Percentiles rank a stretch among this genome's conserved stretches.
Conservation (phyloP, 1,140 invertebrate species). For the Tetragnatha versicolor region DNA sequence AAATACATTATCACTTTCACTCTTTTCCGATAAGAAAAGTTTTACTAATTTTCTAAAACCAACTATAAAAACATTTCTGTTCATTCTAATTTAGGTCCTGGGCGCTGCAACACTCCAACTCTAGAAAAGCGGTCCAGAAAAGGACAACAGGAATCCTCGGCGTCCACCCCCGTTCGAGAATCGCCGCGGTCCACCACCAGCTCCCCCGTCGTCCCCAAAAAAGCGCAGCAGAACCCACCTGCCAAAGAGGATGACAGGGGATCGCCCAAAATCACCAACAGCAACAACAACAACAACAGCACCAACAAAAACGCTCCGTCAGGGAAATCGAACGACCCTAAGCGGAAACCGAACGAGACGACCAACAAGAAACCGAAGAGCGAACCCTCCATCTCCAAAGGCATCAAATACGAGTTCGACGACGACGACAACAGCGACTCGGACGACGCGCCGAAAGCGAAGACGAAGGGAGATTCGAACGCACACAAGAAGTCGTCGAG, state of each 20-base stretch:
- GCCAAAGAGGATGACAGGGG: constrained; percentile 7
- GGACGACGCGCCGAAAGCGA: neutral
- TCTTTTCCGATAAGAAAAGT: no score
- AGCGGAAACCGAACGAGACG: constrained; percentile 20
- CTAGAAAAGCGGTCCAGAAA: constrained; percentile 34
- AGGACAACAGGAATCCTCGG: neutral
- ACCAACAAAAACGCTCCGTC: constrained; percentile 2
- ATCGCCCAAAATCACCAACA: constrained; percentile 32
- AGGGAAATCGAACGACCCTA: constrained; percentile 35
- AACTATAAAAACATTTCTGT: no score
- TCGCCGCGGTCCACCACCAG: neutral
- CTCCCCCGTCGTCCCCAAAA: neutral
- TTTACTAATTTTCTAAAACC: no score
- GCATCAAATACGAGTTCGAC: constrained; percentile 41
- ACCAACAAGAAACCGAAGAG: constrained; percentile 26
- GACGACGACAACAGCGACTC: constrained; percentile 27
- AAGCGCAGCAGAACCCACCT: neutral
- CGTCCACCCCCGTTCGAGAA: neutral
- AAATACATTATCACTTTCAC: no score
- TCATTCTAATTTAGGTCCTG: no score
- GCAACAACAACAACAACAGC: neutral
- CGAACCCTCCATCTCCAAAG: constrained; percentile 10
- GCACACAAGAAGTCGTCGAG: no score
- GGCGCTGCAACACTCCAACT: neutral
- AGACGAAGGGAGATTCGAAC: neutral